Percentiles rank a stretch among this genome's conserved stretches.
phyloP scores from a whole-genome alignment of 2,797 vertebrate species.

The Eremophila alpestris region DNA sequence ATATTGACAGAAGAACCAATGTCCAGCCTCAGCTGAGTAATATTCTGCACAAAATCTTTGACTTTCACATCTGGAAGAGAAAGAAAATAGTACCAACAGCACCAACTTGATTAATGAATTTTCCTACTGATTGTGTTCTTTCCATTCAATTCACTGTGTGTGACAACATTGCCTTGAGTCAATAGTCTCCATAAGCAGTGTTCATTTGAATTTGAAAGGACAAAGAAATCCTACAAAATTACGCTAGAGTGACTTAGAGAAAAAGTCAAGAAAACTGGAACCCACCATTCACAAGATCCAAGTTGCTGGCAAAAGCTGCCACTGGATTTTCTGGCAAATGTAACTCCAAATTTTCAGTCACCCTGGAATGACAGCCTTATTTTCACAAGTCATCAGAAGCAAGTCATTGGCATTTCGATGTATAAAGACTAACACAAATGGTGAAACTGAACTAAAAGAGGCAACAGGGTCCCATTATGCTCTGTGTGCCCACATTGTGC shows the following conservation, averaged over 20 bases:
- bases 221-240: background rate
- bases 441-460: background rate
- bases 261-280: background rate
- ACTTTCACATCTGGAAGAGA: slow-evolving; percentile 61
- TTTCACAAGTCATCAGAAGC: background rate
- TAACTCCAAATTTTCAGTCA: slow-evolving; percentile 43
- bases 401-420: background rate
- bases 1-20: slow-evolving; percentile 54
- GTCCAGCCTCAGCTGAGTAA: slow-evolving; percentile 30
- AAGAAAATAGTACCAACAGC: background rate
- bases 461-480: background rate
- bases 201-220: background rate
- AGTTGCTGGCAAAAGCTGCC: slow-evolving; percentile 17
- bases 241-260: background rate
- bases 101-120: background rate
- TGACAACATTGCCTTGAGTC: background rate
- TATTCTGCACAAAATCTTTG: slow-evolving; percentile 63
- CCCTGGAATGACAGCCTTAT: slow-evolving; percentile 42
- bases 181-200: background rate
- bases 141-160: background rate
- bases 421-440: background rate
- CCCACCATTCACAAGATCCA: slow-evolving; percentile 49
- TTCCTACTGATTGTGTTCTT: background rate
- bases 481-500: background rate
- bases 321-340: background rate